Conservation (phyloP, 1,140 invertebrate species). For the Bicyclus anynana region DNA sequence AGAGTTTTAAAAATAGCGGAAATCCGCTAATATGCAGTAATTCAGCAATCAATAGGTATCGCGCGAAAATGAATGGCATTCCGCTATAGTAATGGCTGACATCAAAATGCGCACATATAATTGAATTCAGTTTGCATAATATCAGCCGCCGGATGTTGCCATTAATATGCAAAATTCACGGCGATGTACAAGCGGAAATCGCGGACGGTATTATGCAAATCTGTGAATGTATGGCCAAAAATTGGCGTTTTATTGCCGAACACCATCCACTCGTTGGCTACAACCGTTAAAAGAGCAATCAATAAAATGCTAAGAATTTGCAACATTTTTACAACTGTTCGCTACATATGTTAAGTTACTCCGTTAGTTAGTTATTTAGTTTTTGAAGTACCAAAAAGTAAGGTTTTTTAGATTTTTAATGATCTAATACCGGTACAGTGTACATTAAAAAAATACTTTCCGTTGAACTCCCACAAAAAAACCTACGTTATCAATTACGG, state of each 20-base stretch:
- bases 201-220: slow-evolving; percentile 17
- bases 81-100: slow-evolving; percentile 14
- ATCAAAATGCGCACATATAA: slow-evolving; percentile 30
- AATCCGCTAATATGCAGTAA: too few relatives aligned
- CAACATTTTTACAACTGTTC: too few relatives aligned
- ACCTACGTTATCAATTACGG: too few relatives aligned
- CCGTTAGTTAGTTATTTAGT: neutral
- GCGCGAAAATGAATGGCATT: slow-evolving; percentile 1
- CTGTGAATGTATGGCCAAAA: slow-evolving; percentile 1
- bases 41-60: too few relatives aligned
- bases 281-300: neutral
- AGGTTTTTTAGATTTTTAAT: too few relatives aligned
- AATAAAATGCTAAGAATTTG: neutral
- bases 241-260: slow-evolving; percentile 3
- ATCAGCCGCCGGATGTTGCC: slow-evolving; percentile 22
- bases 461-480: too few relatives aligned
- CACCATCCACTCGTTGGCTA: neutral
- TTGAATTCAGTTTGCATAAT: slow-evolving; percentile 35
- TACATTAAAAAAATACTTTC: too few relatives aligned
- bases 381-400: too few relatives aligned
- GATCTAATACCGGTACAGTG: too few relatives aligned
- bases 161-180: slow-evolving; percentile 30
- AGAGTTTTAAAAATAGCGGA: too few relatives aligned
- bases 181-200: slow-evolving; percentile 19
- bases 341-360: neutral